Conservation (phyloP, 2,113 vertebrate genomes). For the Toxostoma redivivum region DNA sequence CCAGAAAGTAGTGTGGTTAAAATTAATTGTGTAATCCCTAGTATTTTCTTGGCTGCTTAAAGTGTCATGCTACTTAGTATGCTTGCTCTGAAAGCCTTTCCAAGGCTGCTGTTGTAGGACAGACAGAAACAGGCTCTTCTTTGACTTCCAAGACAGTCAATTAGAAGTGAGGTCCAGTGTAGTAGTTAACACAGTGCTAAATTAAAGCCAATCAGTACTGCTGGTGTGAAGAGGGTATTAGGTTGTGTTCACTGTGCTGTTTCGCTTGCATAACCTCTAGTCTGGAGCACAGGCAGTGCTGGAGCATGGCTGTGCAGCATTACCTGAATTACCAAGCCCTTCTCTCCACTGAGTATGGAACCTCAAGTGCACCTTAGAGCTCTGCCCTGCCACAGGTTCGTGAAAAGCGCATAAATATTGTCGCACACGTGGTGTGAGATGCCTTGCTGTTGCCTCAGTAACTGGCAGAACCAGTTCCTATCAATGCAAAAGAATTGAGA, state of each 20-base stretch:
- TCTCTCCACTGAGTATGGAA: neutral
- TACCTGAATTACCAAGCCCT: neutral
- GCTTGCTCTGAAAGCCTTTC: neutral
- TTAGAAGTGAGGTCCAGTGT: neutral
- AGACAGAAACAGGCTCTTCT: neutral
- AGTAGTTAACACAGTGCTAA: neutral
- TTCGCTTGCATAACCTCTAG: neutral
- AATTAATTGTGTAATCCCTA: neutral
- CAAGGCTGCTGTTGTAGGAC: neutral
- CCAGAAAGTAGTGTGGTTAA: neutral
- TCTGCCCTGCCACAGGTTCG: accelerated
- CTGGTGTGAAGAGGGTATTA: neutral
- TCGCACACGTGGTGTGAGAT: neutral
- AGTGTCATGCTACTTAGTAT: neutral
- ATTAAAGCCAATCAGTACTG: neutral
- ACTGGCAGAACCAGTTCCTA: neutral
- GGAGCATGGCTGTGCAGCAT: neutral
- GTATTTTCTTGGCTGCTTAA: neutral
- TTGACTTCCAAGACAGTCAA: neutral
- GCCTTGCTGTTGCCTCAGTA: neutral
- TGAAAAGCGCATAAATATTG: neutral
- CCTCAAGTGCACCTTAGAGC: neutral
- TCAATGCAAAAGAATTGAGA: neutral
- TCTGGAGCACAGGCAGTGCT: neutral
- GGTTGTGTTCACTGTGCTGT: neutral